Percentiles rank a stretch among this genome's conserved stretches.
phyloP scores from a whole-genome alignment of 2,888 invertebrate genomes.

The Eueremaeus valkanovi region DNA sequence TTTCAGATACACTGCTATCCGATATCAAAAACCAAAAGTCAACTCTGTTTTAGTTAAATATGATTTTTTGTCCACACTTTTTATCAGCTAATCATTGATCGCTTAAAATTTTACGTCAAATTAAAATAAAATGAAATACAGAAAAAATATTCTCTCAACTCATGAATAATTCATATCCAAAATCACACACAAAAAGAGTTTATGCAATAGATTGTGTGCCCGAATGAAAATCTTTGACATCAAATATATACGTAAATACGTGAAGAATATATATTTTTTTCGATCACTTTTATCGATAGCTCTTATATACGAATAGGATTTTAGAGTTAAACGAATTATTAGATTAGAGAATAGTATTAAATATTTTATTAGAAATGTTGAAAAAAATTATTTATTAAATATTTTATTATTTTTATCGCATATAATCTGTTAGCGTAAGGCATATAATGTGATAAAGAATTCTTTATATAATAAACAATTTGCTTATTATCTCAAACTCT shows the following conservation, averaged over 20 bases:
- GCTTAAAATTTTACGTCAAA: not conserved
- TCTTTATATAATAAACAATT: not conserved
- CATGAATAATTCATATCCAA: not conserved
- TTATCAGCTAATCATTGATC: not conserved
- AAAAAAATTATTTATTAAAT: not conserved
- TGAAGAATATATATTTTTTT: not conserved
- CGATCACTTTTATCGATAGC: not conserved
- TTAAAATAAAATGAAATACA: not conserved
- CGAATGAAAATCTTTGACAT: not conserved
- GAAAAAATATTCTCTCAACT: not conserved
- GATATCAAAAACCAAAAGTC: too few relatives aligned
- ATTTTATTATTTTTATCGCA: not conserved
- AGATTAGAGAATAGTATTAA: not conserved
- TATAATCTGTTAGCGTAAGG: not conserved
- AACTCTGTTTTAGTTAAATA: too few relatives aligned
- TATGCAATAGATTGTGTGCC: not conserved
- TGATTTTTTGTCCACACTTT: too few relatives aligned
- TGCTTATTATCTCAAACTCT: not conserved
- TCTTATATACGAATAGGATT: too few relatives aligned
- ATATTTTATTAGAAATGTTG: not conserved
- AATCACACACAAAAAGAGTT: not conserved
- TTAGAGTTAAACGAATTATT: not conserved
- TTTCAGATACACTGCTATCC: not conserved
- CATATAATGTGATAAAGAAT: not conserved
- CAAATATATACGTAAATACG: not conserved